Base-by-base conservation (phyloP, 2,797 vertebrate species). In the Trachurus trachurus region DNA sequence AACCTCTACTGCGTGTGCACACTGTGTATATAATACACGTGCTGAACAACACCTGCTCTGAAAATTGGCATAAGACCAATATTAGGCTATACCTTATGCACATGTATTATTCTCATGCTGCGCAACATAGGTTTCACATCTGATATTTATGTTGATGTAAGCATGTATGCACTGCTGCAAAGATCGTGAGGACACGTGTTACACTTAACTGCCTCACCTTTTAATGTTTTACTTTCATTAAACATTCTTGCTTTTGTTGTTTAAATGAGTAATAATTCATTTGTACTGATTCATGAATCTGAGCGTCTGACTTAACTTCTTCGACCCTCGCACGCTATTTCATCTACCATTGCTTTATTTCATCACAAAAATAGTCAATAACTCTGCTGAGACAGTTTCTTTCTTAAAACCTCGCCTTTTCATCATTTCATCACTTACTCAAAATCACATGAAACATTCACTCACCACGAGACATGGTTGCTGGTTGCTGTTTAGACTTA, bases 341-440 rank as follows among this genome's bases (percentile, higher is more conserved):
- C 85, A 84, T 64, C 77, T 42, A 2, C 16, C 11, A 47, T 71
- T 64, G 69, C 56, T 6, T 61, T 73, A 79, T 90, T 87, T 87
- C 83, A 83, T 85, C 81, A 76, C 52, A 74, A 52, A 56, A 66
- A 9, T 13, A 60, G 42, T 77, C 83, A 80, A 78, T 85, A 66
- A 50, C 74, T 74, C 39, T 7, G 0, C 73, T 63, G 17, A 37
- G 59, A 53, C 50, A 17, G 29, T 72, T 74, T 67, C 49, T 53
- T 61, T 59, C 49, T 72, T 71, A 40, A 72, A 83, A 63, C 2
- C 16, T 58, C 7, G 37, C 16, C 5, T 69, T 78, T 70, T 68
- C 49, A 61, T 75, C 10, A 26, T 85, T 71, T 75, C 64, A 71
- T 79, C 29, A 76, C 76, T 78, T 70, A 39, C 11, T 59, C 70